A percentile compares a stretch with the other conserved stretches of the same genome.
Conservation (phyloP, 92 coral and sea anemone species). For the Isaurus tuberculatus region DNA sequence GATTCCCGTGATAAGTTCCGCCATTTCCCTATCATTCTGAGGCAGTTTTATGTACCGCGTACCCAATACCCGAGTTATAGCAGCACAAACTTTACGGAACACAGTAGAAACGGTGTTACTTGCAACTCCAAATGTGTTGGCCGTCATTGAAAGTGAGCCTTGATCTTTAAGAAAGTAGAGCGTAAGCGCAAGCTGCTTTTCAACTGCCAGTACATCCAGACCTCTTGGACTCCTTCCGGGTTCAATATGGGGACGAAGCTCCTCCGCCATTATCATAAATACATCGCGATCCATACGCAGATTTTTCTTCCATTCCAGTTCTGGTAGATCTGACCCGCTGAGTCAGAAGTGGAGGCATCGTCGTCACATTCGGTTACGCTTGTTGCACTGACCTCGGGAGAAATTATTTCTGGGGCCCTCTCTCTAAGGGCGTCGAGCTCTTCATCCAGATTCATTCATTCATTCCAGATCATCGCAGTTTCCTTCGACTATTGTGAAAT, state of each 20-base stretch:
- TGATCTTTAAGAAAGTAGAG: slow-evolving; percentile 60
- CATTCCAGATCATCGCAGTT: too few relatives aligned
- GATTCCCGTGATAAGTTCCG: slow-evolving; percentile 44
- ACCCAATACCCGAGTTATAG: slow-evolving; percentile 38
- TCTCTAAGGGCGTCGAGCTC: too few relatives aligned
- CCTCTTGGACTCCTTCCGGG: slow-evolving; percentile 61
- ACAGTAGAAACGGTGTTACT: slow-evolving; percentile 53
- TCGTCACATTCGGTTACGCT: too few relatives aligned
- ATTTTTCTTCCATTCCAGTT: slow-evolving; percentile 54
- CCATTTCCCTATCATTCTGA: slow-evolving; percentile 46
- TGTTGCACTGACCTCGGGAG: too few relatives aligned
- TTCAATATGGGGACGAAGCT: slow-evolving; percentile 49
- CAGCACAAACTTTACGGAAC: slow-evolving; percentile 51
- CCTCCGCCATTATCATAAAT: slow-evolving; percentile 66
- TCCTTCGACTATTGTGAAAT: too few relatives aligned
- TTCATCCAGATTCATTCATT: too few relatives aligned
- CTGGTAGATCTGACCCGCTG: slow-evolving; percentile 23
- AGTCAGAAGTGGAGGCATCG: too few relatives aligned
- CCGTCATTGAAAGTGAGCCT: slow-evolving; percentile 68
- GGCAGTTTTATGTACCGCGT: slow-evolving; percentile 60
- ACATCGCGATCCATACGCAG: slow-evolving; percentile 47
- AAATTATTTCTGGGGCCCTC: too few relatives aligned
- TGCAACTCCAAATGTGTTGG: slow-evolving; percentile 62
- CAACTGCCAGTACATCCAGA: slow-evolving; percentile 53
- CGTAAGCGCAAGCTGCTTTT: slow-evolving; percentile 57